These are phyloP conservation scores for Crotophaga sulcirostris DNA, from an alignment of 2,113 vertebrate genomes.

Conservation along the genomic window DNA sequence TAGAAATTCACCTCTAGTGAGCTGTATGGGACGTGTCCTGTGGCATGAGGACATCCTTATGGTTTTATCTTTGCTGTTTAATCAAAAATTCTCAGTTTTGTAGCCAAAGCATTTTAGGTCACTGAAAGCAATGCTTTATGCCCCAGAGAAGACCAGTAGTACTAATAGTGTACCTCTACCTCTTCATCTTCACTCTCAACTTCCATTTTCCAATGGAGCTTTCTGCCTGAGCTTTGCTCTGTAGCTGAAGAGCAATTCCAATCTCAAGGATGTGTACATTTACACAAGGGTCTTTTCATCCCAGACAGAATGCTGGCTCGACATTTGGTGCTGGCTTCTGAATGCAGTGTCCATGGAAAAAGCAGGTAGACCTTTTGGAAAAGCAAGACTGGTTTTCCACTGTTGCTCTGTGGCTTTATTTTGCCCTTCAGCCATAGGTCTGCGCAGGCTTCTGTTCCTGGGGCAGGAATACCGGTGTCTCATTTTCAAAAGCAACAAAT, in stretches of 20 bases:
- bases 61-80: background rate
- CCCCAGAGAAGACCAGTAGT: background rate
- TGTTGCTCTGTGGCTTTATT: constrained; percentile 24
- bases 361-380: background rate
- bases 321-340: constrained; percentile 19
- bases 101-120: background rate
- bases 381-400: background rate
- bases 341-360: background rate
- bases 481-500: background rate
- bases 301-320: background rate
- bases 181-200: background rate
- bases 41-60: background rate
- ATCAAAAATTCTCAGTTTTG: background rate
- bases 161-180: background rate
- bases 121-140: background rate
- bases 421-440: background rate
- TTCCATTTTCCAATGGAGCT: background rate
- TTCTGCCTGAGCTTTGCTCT: background rate
- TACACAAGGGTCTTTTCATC: background rate
- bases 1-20: background rate
- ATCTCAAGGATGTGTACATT: background rate
- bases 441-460: background rate
- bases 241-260: background rate
- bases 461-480: background rate
- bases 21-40: background rate